Base-by-base conservation (phyloP, 2,797 vertebrate genomes). In the Chaetodon trifasciatus region DNA sequence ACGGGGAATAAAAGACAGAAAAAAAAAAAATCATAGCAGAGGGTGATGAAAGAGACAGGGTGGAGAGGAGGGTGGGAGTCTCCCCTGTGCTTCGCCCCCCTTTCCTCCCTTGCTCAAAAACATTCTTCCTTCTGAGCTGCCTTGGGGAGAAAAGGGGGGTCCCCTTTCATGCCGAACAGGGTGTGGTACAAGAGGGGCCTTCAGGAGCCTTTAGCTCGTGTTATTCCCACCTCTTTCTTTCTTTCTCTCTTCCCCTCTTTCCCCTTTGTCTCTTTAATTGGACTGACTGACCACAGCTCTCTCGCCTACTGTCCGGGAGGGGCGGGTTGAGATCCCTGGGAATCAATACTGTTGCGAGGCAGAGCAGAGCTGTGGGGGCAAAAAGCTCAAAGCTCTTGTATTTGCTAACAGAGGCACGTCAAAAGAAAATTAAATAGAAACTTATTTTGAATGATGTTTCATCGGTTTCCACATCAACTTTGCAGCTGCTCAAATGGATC, bases 141-240 rank as follows among this genome's bases (percentile, higher is more conserved):
- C 89, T 91, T 82, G 64, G 84, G 91, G 89, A 89, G 85, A 85
- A 86, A 88, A 81, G 78, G 82, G 86, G 87, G 89, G 85, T 91
- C 90, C 92, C 77, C 84, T 94, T 94, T 92, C 90, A 93, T 92
- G 87, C 77, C n/a, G 52, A 89, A 80, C 88, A 89, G 91, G 91
- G 89, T 88, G 92, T 89, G 90, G 91, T 86, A 75, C 71, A 44
- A 82, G 64, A 52, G 71, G 79, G 88, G 82, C 86, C 81, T 81
- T 83, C 70, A 81, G 82, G 82, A 89, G 84, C 42, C 76, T 85
- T 79, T 75, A 83, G 77, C 72, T 87, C 37, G 57, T 21, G 78
- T 78, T 86, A 87, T 87, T 78, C 84, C 84, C 85, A 72, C 77
- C 69, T 88, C 78, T 79, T 78, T 78, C 56, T 76, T 64, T 75